Base-by-base conservation (phyloP, 2,888 invertebrate genomes). In the Sicus ferrugineus region DNA sequence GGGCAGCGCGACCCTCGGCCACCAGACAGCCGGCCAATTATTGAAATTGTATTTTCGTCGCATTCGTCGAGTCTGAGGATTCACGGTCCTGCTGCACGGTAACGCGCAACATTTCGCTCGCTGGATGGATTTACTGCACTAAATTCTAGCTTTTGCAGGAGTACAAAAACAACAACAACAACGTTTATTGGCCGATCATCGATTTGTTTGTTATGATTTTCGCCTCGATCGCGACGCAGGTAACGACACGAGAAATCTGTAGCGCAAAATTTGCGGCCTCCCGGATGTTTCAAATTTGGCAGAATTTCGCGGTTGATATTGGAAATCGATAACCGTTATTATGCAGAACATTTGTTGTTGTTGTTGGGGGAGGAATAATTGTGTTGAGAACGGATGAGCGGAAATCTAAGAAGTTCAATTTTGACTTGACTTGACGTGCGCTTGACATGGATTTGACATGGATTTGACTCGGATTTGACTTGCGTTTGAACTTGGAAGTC, bases 11-110 rank as follows among this genome's bases (percentile, higher is more conserved):
- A 64, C 54, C 70, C 71, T 74, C 77, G 77, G 76, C 77, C 77
- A 77, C 77, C 77, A 77, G 77, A 77, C 77, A 76, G 74, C 73
- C 75, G 77, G 77, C 75, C 81, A 83, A 83, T 83, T 83, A 83
- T 83, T 80, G 78, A 82, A 83, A 83, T 83, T 82, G 81, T 82
- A 80, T 77, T 78, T 76, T 71, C 71, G 70, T 72, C 72, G 67
- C 59, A 59, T 66, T 66, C 54, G 34, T 52, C 46, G 56, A 42
- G 28, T n/a, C n/a, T n/a, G n/a, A n/a, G n/a, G n/a, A n/a, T n/a
- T n/a, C n/a, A n/a, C n/a, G n/a, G n/a, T n/a, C n/a, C n/a, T n/a
- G n/a, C 61, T 61, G 23, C n/a, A n/a, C n/a, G n/a, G n/a, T n/a
- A n/a, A n/a, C n/a, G n/a, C n/a, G n/a, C n/a, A n/a, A n/a, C n/a